Evolutionary conservation across 1,140 invertebrate genomes (phyloP).

Genomic region (Agraylea sexmaculata): DNA sequence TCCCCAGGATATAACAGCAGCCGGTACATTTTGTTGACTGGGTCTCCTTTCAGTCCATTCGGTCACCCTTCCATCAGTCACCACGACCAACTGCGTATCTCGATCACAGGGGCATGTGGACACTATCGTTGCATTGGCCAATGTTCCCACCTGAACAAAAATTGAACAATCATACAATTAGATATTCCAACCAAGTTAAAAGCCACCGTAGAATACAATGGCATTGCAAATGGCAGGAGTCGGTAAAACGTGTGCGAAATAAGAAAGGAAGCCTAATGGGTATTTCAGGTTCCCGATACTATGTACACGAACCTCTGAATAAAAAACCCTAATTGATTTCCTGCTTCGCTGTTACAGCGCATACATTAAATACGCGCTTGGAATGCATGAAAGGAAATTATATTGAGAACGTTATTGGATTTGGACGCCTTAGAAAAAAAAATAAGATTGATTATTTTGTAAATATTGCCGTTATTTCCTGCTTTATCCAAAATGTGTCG

Average conservation of each 20-base stretch:
- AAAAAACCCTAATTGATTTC: no score
- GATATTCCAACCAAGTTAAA: slow-evolving; percentile 1
- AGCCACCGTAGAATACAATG: neutral
- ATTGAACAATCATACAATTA: no score
- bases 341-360: no score
- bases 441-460: no score
- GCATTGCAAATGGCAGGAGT: neutral
- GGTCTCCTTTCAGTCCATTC: slow-evolving; percentile 35
- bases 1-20: slow-evolving; percentile 18
- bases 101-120: slow-evolving; percentile 51
- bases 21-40: slow-evolving; percentile 29
- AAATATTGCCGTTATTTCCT: no score
- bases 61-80: slow-evolving; percentile 47
- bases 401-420: no score
- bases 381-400: no score
- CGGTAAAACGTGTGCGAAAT: neutral
- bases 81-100: slow-evolving; percentile 42
- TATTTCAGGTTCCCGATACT: no score
- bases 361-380: no score
- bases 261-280: neutral
- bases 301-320: no score
- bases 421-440: no score
- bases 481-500: no score
- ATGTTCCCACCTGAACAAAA: slow-evolving; percentile 42
- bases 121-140: slow-evolving; percentile 44